Percentiles rank a stretch among this genome's conserved stretches.
Conservation (phyloP, 2,888 invertebrate species). For the Philonicus albiceps region DNA sequence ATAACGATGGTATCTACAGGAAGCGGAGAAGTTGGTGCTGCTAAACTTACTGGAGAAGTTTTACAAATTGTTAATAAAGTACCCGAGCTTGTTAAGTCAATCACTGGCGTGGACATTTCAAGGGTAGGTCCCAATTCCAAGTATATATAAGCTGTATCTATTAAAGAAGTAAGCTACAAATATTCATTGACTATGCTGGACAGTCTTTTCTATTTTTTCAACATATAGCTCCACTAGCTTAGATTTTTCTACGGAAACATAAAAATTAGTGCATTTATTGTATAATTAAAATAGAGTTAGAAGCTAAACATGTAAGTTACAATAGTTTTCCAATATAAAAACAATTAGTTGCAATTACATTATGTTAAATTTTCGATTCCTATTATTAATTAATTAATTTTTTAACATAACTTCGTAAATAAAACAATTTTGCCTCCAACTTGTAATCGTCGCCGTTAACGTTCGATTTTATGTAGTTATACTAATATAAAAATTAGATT, state of each 20-base stretch:
- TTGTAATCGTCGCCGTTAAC: neutral
- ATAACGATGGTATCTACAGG: slow-evolving; percentile 97
- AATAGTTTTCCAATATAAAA: neutral
- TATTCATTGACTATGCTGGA: neutral
- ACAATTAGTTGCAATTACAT: neutral
- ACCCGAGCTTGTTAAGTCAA: slow-evolving; percentile 86
- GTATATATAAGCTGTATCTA: slow-evolving; percentile 58
- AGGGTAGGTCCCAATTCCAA: slow-evolving; percentile 72
- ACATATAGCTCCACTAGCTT: neutral
- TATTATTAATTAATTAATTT: neutral
- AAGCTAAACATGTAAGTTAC: neutral
- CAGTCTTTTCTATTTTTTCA: slow-evolving; percentile 3
- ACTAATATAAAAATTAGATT: neutral
- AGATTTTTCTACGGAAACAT: slow-evolving; percentile 17
- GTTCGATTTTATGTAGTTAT: neutral
- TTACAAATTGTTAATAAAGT: slow-evolving; percentile 91
- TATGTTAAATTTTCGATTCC: neutral
- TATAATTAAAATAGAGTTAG: neutral
- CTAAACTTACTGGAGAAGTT: slow-evolving; percentile 93
- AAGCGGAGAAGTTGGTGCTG: slow-evolving; percentile 88
- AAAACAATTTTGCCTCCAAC: neutral
- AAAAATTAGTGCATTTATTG: neutral
- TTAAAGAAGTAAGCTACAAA: neutral
- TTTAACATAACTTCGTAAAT: neutral
- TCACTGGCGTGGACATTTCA: slow-evolving; percentile 94